phyloP scores from a whole-genome alignment of 1,140 invertebrate genomes.

The Drosophila willistoni region DNA sequence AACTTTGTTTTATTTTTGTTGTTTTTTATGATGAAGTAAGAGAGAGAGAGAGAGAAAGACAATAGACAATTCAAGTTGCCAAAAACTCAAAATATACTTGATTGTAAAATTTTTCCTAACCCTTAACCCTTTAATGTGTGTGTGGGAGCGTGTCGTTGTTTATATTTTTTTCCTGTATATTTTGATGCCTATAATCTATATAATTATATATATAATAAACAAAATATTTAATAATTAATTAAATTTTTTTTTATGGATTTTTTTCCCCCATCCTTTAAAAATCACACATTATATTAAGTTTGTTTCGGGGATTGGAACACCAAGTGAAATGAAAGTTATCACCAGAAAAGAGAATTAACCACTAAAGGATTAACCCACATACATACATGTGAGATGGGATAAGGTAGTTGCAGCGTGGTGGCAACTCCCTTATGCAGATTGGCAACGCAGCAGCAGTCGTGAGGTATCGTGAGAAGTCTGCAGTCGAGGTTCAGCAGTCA shows the following conservation, averaged over 20 bases:
- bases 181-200: conserved; percentile 58
- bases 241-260: conserved; percentile 35
- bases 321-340: conserved; percentile 38
- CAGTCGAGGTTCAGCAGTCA: no score
- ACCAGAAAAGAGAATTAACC: conserved; percentile 18
- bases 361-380: conserved; percentile 18
- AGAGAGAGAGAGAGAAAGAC: conserved; percentile 3
- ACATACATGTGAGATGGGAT: no score
- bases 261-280: conserved; percentile 5
- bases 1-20: background rate
- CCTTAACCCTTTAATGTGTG: conserved; percentile 16
- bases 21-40: background rate
- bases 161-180: conserved; percentile 61
- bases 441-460: no score
- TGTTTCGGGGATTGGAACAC: conserved; percentile 11
- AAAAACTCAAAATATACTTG: conserved; percentile 7
- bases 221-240: conserved; percentile 51
- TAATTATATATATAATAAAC: conserved; percentile 61
- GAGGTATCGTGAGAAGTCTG: no score
- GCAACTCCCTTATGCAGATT: no score
- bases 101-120: conserved; percentile 36
- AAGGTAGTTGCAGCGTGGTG: no score
- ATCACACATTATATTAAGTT: conserved; percentile 20
- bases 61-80: conserved; percentile 14
- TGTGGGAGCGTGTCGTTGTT: background rate